Conservation (phyloP, 2,888 invertebrate genomes). For the Brachylomia viminalis region DNA sequence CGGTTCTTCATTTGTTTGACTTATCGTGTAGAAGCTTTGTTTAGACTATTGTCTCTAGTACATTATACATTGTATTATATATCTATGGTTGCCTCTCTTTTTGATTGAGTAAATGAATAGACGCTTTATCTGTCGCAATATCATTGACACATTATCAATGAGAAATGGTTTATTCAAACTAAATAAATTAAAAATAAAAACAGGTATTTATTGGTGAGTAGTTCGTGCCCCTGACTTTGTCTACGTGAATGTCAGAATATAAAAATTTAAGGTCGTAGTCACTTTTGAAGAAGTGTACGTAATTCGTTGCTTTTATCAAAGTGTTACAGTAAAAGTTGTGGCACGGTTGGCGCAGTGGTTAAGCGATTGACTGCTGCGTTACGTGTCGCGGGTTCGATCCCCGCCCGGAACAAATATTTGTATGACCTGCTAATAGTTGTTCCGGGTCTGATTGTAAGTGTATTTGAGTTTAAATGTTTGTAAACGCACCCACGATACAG, state of each 20-base stretch:
- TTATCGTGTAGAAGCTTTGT: conserved; percentile 32
- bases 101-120: conserved; percentile 32
- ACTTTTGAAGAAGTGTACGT: background rate
- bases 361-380: too few species aligned
- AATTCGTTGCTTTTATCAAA: background rate
- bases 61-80: too few species aligned
- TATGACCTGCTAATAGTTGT: too few species aligned
- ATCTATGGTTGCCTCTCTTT: background rate
- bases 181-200: background rate
- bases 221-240: background rate
- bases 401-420: too few species aligned
- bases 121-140: background rate
- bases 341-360: too few species aligned
- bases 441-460: too few species aligned
- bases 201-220: background rate
- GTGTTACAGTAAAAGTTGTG: too few species aligned
- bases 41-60: conserved; percentile 7
- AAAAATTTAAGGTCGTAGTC: background rate
- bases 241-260: background rate
- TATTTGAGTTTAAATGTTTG: too few species aligned
- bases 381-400: too few species aligned
- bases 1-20: conserved; percentile 37
- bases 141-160: too few species aligned
- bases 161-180: too few species aligned
- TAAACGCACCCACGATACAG: too few species aligned